These are phyloP conservation scores for Corvus moneduloides DNA, from an alignment of 2,113 vertebrate genomes.

Conservation along the genomic window DNA sequence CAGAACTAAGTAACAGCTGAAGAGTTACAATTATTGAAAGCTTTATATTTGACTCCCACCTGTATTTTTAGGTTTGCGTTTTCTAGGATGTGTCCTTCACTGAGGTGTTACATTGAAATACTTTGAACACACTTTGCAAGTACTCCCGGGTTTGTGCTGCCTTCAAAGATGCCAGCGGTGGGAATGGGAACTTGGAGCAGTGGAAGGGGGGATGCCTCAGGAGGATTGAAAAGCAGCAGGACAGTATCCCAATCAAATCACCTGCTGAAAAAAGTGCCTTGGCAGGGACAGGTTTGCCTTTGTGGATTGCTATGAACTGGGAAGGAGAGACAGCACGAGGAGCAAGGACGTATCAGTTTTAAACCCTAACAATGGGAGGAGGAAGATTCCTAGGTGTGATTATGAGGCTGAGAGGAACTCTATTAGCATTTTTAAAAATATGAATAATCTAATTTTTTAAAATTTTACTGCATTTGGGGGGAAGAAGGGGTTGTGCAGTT, in stretches of 20 bases:
- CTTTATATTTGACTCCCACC: neutral
- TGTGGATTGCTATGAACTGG: neutral
- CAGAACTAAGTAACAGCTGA: neutral
- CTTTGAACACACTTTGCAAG: neutral
- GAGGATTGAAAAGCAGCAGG: neutral
- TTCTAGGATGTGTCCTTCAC: neutral
- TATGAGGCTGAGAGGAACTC: neutral
- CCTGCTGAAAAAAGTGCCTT: neutral
- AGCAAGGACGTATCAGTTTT: fast-evolving
- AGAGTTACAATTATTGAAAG: neutral
- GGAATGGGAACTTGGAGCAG: neutral
- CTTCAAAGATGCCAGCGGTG: neutral
- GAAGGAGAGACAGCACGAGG: neutral
- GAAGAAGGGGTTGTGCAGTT: neutral
- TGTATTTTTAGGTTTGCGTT: neutral
- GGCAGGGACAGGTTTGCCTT: neutral
- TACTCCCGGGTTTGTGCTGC: neutral
- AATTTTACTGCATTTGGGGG: neutral
- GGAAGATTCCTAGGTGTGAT: neutral
- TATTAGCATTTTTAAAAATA: neutral
- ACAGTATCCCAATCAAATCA: fast-evolving
- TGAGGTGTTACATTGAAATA: neutral
- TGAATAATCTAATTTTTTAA: fast-evolving
- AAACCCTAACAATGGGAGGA: neutral
- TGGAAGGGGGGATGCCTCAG: neutral